A percentile compares a stretch with the other conserved stretches of the same genome.
phyloP scores from a whole-genome alignment of 2,888 invertebrate genomes.

The Tuberolachnus salignus region DNA sequence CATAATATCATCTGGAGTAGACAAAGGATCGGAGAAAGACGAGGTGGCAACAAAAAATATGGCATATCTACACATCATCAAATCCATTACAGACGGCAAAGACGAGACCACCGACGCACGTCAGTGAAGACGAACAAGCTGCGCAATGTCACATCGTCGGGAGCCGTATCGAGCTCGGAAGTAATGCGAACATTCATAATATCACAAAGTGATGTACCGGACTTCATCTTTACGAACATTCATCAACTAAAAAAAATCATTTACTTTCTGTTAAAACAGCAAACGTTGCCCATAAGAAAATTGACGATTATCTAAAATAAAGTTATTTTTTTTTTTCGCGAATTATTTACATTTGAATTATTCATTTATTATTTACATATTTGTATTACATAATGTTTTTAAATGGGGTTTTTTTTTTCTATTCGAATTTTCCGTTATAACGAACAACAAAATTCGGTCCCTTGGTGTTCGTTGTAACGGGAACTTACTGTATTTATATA shows the following conservation, averaged over 20 bases:
- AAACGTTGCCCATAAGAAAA: not conserved
- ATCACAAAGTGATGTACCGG: conserved; percentile 8
- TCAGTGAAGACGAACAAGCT: conserved; percentile 16
- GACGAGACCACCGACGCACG: conserved; percentile 9
- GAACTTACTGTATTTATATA: not conserved
- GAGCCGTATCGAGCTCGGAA: conserved; percentile 1
- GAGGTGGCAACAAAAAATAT: too few relatives aligned
- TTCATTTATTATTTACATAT: conserved; percentile 6
- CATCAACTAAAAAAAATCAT: conserved; percentile 9
- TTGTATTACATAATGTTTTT: too few relatives aligned
- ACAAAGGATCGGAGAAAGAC: too few relatives aligned
- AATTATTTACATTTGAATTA: too few relatives aligned
- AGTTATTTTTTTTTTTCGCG: conserved; percentile 7
- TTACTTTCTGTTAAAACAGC: conserved; percentile 15
- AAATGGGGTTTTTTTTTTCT: not conserved
- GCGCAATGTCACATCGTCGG: conserved; percentile 12
- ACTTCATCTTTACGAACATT: too few relatives aligned
- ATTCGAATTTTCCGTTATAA: not conserved
- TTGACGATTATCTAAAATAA: conserved; percentile 3
- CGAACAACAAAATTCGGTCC: not conserved
- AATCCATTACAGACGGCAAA: conserved; percentile 20
- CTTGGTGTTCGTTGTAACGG: not conserved
- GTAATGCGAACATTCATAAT: conserved; percentile 10
- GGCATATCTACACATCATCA: too few relatives aligned
- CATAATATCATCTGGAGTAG: too few relatives aligned